Conservation (phyloP, 2,113 vertebrate genomes). For the Dasyprocta punctata region DNA sequence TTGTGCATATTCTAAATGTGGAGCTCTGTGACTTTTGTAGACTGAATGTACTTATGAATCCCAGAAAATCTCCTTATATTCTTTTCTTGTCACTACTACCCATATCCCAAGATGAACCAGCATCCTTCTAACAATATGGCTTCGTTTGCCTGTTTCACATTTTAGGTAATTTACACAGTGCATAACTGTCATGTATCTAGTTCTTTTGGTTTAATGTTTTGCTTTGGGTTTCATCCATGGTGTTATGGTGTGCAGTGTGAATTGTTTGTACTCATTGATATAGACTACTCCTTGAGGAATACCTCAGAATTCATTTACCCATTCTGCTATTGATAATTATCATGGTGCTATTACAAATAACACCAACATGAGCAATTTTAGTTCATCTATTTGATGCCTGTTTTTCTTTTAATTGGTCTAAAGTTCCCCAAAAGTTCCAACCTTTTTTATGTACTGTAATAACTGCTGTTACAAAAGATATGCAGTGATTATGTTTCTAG, state of each 20-base stretch:
- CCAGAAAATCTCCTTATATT: fast-evolving
- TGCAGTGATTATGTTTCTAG: neutral
- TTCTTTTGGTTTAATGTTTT: neutral
- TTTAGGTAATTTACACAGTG: neutral
- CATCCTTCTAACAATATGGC: neutral
- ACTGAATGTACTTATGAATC: neutral
- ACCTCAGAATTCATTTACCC: neutral
- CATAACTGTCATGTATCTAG: neutral
- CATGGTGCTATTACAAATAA: neutral
- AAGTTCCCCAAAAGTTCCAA: neutral
- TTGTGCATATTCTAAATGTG: neutral
- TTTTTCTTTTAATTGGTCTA: neutral
- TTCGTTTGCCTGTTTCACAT: neutral
- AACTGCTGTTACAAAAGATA: neutral
- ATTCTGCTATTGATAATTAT: neutral
- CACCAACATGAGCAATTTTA: neutral
- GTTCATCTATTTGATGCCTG: neutral
- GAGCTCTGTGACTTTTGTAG: neutral
- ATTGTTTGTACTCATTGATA: neutral
- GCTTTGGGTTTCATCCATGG: neutral
- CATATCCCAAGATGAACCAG: neutral
- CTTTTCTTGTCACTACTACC: neutral
- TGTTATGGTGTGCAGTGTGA: neutral
- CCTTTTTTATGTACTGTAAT: neutral
- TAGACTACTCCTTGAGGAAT: neutral